phyloP scores from a whole-genome alignment of 2,113 vertebrate species.

The Otocyon megalotis region DNA sequence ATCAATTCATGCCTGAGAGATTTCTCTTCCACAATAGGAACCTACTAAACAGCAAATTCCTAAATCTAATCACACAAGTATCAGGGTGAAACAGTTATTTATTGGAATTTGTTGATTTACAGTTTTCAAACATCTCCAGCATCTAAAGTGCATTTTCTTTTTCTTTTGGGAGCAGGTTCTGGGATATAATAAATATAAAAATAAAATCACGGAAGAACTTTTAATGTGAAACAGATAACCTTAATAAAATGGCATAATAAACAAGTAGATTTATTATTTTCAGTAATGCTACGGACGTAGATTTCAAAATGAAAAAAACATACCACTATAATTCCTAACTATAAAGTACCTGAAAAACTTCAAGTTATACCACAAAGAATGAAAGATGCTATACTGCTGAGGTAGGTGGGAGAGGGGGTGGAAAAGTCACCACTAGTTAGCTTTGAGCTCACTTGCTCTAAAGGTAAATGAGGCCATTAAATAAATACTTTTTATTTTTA shows the following conservation, averaged over 20 bases:
- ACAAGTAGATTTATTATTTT: slow-evolving; percentile 48
- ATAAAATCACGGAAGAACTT: slow-evolving; percentile 45
- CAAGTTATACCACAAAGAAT: slow-evolving; percentile 21
- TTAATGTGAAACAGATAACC: slow-evolving; percentile 46
- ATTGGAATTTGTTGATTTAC: slow-evolving; percentile 82
- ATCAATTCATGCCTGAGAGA: slow-evolving; percentile 93
- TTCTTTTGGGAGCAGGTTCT: slow-evolving; percentile 55
- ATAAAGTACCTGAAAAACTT: slow-evolving; percentile 49
- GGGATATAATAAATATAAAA: background rate
- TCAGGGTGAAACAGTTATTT: slow-evolving; percentile 83
- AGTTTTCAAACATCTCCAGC: slow-evolving; percentile 66
- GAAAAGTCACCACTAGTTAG: background rate
- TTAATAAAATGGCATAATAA: slow-evolving; percentile 48
- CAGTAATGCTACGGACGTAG: background rate
- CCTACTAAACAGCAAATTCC: slow-evolving; percentile 90
- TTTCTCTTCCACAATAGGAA: slow-evolving; percentile 89
- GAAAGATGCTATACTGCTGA: background rate
- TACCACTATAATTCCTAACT: slow-evolving; percentile 22
- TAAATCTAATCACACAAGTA: slow-evolving; percentile 87
- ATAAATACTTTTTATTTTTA: slow-evolving; percentile 44
- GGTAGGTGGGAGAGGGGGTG: too few species aligned
- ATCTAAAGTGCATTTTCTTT: slow-evolving; percentile 62
- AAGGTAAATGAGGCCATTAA: slow-evolving; percentile 5
- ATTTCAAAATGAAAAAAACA: slow-evolving; percentile 30
- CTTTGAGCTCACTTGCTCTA: background rate